Conservation (phyloP, 2,888 invertebrate genomes). For the Cephonodes hylas region DNA sequence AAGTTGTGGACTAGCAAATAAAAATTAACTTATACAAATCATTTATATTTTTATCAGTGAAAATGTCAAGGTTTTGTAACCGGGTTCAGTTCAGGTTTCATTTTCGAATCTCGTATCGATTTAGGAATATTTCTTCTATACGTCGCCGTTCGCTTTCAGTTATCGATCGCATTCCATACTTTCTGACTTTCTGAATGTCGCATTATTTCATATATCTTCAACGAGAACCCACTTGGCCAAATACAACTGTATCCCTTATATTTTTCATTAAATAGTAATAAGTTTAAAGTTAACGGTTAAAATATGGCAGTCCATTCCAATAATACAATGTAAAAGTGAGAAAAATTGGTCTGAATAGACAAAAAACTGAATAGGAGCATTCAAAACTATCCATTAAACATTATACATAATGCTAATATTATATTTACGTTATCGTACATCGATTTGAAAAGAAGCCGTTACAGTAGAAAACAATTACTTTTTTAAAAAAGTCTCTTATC, state of each 20-base stretch:
- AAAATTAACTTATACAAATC: constrained; percentile 69
- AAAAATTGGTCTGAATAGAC: constrained; percentile 76
- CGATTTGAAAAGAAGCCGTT: constrained; percentile 73
- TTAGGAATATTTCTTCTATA: constrained; percentile 1
- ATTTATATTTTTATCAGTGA: constrained; percentile 8
- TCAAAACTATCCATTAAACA: constrained; percentile 60
- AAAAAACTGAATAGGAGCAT: constrained; percentile 56
- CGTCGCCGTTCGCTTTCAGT: constrained; percentile 7
- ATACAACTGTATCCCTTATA: not conserved
- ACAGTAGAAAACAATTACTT: constrained; percentile 70
- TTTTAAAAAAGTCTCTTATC: constrained; percentile 65
- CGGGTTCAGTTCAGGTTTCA: constrained; percentile 1
- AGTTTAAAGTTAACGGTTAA: constrained; percentile 53
- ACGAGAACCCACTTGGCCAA: not conserved
- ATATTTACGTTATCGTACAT: constrained; percentile 54
- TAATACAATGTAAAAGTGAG: constrained; percentile 70
- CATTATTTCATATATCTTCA: not conserved
- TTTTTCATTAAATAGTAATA: not conserved
- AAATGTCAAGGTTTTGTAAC: not conserved
- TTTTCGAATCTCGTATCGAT: not conserved
- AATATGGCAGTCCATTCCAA: constrained; percentile 76
- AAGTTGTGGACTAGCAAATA: constrained; percentile 79
- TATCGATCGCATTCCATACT: not conserved
- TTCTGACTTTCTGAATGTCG: not conserved
- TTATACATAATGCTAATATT: constrained; percentile 21